Conservation (phyloP, 2,113 vertebrate genomes). For the Perognathus longimembris region DNA sequence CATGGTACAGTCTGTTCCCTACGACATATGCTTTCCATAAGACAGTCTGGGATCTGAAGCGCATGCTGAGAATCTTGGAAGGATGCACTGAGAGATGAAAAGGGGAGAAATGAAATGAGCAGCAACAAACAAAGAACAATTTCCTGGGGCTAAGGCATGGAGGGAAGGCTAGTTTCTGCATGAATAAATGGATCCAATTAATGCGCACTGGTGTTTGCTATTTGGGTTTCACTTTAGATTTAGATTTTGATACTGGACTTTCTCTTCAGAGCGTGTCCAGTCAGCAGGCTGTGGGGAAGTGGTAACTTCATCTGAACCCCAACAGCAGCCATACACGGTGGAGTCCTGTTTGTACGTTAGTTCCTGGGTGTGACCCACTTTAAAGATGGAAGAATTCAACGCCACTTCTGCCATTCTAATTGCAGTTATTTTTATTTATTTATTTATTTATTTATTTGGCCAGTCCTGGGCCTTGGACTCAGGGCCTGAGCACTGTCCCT, state of each 20-base stretch:
- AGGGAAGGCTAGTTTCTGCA: conserved; percentile 23
- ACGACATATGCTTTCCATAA: conserved; percentile 77
- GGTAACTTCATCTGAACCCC: conserved; percentile 40
- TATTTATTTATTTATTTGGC: no score
- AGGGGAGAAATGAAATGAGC: neutral
- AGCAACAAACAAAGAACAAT: conserved; percentile 43
- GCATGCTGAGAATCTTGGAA: conserved; percentile 37
- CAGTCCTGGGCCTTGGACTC: no score
- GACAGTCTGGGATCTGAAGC: conserved; percentile 46
- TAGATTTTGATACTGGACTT: conserved; percentile 61
- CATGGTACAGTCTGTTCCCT: conserved; percentile 37
- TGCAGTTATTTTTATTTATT: neutral
- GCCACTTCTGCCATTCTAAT: neutral
- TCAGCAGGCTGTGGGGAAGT: conserved; percentile 1
- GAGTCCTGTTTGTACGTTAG: neutral
- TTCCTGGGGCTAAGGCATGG: conserved; percentile 1
- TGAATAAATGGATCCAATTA: conserved; percentile 56
- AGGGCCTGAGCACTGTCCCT: no score
- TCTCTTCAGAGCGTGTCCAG: neutral
- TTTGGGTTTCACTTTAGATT: conserved; percentile 72
- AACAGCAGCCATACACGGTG: neutral
- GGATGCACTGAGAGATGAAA: conserved; percentile 56
- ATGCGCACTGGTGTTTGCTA: conserved; percentile 54
- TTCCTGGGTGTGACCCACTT: neutral
- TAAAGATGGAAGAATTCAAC: conserved; percentile 39